Evolutionary conservation across 2,113 vertebrate species (phyloP), one percentile per base, ranked within the genome.

Genomic region (Crotalus viridis): DNA sequence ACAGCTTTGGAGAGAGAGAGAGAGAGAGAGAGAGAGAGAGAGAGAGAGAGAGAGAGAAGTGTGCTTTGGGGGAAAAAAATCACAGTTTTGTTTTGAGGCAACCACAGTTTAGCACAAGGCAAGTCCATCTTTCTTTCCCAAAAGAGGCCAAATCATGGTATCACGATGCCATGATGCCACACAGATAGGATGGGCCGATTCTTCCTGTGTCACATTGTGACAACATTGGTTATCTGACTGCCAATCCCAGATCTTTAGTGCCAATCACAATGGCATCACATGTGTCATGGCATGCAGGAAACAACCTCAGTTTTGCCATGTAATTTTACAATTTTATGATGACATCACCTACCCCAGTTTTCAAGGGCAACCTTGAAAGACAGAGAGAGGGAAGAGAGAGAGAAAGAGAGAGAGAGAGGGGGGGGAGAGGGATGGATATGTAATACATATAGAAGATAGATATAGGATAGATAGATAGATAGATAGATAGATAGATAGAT

Each of bases 1-100:
- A 69, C 93, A 21, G 1, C 43, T 89, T 64, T 85, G 93, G 52
- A 7, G 54, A 92, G 28, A 46, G 89, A 28, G 5, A 0, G 46
- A 7, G 61, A 91, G 39, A 51, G 89, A 28, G 7, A 0, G 46
- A 46, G 46, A 5, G 46, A 46, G 46, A 5, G 46, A 46, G 46
- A 46, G 46, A 46, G 46, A 46, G 46, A 46, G 4, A 46, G 46
- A 46, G 46, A 46, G 46, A 7, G 61, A 92, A 0, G 2, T 55
- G 2, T 69, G 1, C 13, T 52, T 90, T 64, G 55, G 59, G 94
- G 48, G 0, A 0, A 6, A 19, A 19, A 28, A 8, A 7, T 6
- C 52, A 93, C 21, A 88, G 85, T 22, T 94, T 69, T 54, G 91
- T 88, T 93, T 87, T 89, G 46, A 56, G 48, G 55, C 52, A 17